A percentile compares a stretch with the other conserved stretches of the same genome.
Conservation (phyloP, 1,140 invertebrate species). For the Trichonephila inaurata region DNA sequence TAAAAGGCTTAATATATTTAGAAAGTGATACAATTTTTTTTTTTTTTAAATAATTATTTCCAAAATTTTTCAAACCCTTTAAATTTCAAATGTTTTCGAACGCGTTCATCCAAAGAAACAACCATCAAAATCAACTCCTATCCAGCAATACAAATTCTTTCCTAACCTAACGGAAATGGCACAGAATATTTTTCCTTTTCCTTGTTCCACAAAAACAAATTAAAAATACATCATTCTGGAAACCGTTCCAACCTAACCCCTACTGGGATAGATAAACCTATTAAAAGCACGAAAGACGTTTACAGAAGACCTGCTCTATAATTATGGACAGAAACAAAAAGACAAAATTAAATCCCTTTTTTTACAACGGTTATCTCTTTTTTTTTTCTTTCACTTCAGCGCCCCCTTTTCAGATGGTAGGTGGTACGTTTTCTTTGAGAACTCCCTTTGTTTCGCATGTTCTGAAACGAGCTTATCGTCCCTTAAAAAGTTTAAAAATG, state of each 20-base stretch:
- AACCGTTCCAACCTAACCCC: background rate
- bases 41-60: no score
- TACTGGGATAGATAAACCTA: conserved; percentile 33
- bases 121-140: no score
- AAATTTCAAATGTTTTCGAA: no score
- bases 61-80: no score
- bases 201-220: conserved; percentile 11
- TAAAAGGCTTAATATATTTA: no score
- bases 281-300: conserved; percentile 42
- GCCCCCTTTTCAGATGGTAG: background rate
- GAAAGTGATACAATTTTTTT: no score
- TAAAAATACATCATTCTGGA: conserved; percentile 9
- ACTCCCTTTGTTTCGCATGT: background rate
- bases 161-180: background rate
- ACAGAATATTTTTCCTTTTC: background rate
- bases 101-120: no score
- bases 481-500: background rate
- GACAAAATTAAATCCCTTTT: conserved; percentile 50
- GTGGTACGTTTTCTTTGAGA: conserved; percentile 19
- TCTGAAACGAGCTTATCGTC: background rate
- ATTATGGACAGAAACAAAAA: conserved; percentile 18
- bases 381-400: background rate
- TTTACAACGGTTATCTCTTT: conserved; percentile 35
- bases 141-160: background rate
- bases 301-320: conserved; percentile 24